A percentile compares a stretch with the other conserved stretches of the same genome.
These are phyloP conservation scores for Sternotherus odoratus DNA, from an alignment of 2,797 vertebrate species.

Conservation along the genomic window DNA sequence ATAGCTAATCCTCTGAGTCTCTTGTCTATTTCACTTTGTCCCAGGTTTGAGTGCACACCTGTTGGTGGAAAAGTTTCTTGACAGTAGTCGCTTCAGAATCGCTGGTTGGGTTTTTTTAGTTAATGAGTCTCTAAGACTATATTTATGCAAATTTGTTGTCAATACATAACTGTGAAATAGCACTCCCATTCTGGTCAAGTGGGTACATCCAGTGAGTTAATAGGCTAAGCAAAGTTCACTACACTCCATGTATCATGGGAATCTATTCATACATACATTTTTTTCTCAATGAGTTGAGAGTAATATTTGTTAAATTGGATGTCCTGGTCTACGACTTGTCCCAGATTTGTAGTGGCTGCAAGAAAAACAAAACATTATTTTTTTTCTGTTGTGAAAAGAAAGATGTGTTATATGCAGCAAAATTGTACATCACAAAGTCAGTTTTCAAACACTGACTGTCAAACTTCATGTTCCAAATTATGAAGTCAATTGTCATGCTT, in stretches of 20 bases:
- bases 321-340: neutral
- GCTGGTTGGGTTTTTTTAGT: neutral
- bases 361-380: neutral
- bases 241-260: neutral
- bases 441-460: neutral
- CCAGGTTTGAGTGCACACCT: neutral
- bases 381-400: neutral
- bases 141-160: neutral
- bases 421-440: neutral
- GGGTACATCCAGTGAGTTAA: neutral
- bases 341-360: neutral
- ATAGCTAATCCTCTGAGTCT: neutral
- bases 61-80: neutral
- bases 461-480: neutral
- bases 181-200: neutral
- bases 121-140: neutral
- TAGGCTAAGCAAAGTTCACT: neutral
- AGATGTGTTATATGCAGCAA: neutral
- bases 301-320: neutral
- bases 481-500: neutral
- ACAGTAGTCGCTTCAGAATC: neutral
- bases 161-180: neutral
- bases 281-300: neutral
- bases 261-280: neutral
- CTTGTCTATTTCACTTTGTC: neutral